Percentiles rank a stretch among this genome's conserved stretches.
Evolutionary conservation across 2,888 invertebrate genomes (phyloP).

Genomic region (Sipha maydis): DNA sequence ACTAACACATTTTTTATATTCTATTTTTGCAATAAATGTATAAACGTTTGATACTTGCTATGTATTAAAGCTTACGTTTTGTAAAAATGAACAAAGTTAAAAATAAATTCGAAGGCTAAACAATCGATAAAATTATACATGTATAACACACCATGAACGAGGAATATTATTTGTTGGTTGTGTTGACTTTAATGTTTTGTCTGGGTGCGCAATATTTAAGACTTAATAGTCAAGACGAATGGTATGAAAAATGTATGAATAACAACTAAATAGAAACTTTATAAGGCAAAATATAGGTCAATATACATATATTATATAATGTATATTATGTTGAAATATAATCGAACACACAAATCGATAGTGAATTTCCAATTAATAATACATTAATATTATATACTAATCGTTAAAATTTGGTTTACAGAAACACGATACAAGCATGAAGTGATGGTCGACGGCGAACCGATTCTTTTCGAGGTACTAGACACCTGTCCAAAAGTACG

Average conservation of each 20-base stretch:
- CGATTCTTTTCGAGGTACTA: conserved; percentile 88
- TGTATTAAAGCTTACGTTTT: neutral
- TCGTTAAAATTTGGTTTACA: conserved; percentile 49
- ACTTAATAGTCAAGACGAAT: neutral
- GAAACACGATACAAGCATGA: conserved; percentile 78
- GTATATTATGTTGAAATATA: neutral
- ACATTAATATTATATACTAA: neutral
- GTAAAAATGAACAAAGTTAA: conserved; percentile 38
- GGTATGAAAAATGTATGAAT: neutral
- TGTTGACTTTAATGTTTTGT: conserved; percentile 7
- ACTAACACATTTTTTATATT: neutral
- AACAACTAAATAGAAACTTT: neutral
- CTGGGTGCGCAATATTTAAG: neutral
- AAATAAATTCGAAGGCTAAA: conserved; percentile 55
- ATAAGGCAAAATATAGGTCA: neutral
- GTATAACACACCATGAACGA: neutral
- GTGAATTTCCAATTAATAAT: neutral
- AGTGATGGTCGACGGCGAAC: conserved; percentile 86
- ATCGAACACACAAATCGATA: neutral
- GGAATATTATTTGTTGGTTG: neutral
- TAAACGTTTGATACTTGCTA: neutral
- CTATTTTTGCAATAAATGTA: conserved; percentile 22
- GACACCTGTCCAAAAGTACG: conserved; percentile 88
- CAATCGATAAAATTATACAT: conserved; percentile 1
- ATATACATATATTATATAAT: neutral